Evolutionary conservation across 2,113 vertebrate genomes (phyloP).

Genomic region (Saguinus imperator): DNA sequence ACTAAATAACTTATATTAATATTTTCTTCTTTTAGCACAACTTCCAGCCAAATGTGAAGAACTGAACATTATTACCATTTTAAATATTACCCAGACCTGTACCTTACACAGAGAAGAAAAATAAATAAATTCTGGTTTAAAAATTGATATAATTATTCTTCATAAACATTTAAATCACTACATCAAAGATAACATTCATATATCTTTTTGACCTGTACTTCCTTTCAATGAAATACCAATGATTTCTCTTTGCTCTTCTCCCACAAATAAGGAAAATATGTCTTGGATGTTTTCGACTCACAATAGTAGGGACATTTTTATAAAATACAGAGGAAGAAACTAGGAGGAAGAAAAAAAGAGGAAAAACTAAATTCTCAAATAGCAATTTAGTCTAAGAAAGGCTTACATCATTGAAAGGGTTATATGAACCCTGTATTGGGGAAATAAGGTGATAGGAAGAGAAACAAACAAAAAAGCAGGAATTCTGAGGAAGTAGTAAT

Average conservation of each 20-base stretch:
- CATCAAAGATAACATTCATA: not conserved
- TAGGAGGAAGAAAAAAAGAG: not conserved
- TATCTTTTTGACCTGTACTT: not conserved
- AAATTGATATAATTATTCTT: not conserved
- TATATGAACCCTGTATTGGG: not conserved
- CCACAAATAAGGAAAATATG: not conserved
- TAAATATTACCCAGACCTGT: not conserved
- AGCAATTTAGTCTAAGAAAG: not conserved
- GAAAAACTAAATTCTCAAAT: not conserved
- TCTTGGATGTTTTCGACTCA: not conserved
- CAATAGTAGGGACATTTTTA: not conserved
- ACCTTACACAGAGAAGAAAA: not conserved
- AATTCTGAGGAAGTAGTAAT: not conserved
- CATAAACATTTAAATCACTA: not conserved
- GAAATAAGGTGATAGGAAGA: not conserved
- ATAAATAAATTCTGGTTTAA: not conserved
- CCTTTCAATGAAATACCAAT: not conserved
- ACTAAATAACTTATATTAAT: not conserved
- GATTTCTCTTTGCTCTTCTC: not conserved
- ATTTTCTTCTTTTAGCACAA: not conserved
- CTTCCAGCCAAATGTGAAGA: not conserved
- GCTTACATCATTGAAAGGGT: not conserved
- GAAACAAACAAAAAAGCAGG: not conserved
- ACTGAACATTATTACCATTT: not conserved
- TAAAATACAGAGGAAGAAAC: not conserved